Percentiles rank a stretch among this genome's conserved stretches.
phyloP scores from a whole-genome alignment of 2,888 invertebrate genomes.

The Antitype chi region DNA sequence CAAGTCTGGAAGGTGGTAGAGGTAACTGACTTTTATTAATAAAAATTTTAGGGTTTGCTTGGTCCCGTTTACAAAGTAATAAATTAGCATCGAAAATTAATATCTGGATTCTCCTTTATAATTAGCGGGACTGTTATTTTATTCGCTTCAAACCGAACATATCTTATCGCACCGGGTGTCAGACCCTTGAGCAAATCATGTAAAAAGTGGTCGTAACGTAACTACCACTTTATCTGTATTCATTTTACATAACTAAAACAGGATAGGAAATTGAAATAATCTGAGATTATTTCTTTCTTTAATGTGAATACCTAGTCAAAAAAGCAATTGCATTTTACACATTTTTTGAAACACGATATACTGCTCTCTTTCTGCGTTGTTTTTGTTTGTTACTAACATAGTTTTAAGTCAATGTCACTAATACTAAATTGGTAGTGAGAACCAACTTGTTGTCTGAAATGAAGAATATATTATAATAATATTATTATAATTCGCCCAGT shows the following conservation, averaged over 20 bases:
- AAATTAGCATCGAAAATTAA: background rate
- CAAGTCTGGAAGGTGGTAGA: background rate
- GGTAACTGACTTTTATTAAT: background rate
- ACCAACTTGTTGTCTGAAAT: background rate
- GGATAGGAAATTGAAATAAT: background rate
- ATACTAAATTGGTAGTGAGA: too few relatives aligned
- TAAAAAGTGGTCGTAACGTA: too few relatives aligned
- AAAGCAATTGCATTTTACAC: too few relatives aligned
- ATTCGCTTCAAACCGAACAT: too few relatives aligned
- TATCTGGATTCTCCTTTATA: background rate
- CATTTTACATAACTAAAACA: background rate
- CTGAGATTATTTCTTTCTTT: background rate
- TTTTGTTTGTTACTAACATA: too few relatives aligned
- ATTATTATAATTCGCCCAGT: background rate
- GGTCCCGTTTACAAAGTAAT: background rate
- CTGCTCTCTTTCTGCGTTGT: too few relatives aligned
- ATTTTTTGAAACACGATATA: too few relatives aligned
- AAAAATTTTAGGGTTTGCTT: background rate
- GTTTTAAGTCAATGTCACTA: too few relatives aligned
- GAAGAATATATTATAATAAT: too few relatives aligned
- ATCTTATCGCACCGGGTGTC: background rate
- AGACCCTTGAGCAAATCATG: background rate
- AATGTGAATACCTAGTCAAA: background rate
- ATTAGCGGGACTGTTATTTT: too few relatives aligned
- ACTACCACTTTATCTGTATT: background rate